These are phyloP conservation scores for Semicossyphus pulcher DNA, from an alignment of 2,113 vertebrate genomes.

Conservation along the genomic window DNA sequence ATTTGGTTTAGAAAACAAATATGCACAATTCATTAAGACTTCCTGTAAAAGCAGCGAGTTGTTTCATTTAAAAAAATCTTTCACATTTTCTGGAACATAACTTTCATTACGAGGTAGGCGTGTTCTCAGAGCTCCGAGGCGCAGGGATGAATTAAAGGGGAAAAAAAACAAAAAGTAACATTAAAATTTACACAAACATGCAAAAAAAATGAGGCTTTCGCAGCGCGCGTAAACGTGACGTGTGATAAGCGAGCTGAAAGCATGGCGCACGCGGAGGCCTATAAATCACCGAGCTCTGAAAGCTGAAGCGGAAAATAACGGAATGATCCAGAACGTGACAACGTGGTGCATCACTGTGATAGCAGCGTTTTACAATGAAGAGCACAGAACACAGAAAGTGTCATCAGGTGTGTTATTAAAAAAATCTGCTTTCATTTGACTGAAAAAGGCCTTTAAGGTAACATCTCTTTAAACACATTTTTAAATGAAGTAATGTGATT, in stretches of 20 bases:
- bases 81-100: not conserved
- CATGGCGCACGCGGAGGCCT: not conserved
- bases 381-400: not conserved
- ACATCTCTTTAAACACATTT: too few relatives aligned
- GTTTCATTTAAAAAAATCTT: not conserved
- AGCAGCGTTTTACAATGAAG: not conserved
- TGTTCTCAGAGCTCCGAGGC: not conserved
- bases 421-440: not conserved
- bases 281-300: slow-evolving; percentile 25
- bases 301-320: slow-evolving; percentile 26
- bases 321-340: slow-evolving; percentile 12
- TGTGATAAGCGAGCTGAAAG: not conserved
- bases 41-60: not conserved
- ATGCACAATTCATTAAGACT: not conserved
- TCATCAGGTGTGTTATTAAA: not conserved
- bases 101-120: too few relatives aligned
- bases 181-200: not conserved
- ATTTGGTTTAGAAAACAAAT: not conserved
- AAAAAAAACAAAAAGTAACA: not conserved
- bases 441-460: not conserved
- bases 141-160: too few relatives aligned
- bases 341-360: not conserved
- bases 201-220: not conserved
- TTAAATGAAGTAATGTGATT: too few relatives aligned
- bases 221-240: not conserved